These are phyloP conservation scores for Amblyopsis hoosieri DNA, from an alignment of 2,797 vertebrate genomes.

Conservation along the genomic window DNA sequence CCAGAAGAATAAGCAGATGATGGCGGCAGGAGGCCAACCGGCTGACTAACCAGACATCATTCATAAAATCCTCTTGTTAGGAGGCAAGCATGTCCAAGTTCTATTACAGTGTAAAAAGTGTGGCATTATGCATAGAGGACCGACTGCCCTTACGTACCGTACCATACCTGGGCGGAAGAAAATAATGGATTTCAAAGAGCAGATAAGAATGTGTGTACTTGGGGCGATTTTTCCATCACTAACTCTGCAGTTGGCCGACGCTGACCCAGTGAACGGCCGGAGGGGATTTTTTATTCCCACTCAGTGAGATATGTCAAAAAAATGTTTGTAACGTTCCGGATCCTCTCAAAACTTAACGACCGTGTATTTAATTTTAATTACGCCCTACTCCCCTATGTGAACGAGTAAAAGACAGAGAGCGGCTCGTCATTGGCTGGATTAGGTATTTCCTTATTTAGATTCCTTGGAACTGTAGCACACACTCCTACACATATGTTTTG, in stretches of 20 bases:
- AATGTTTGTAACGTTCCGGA: conserved; percentile 56
- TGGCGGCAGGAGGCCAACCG: conserved; percentile 30
- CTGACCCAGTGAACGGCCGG: conserved; percentile 27
- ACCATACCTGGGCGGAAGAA: conserved; percentile 6
- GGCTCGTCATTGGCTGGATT: conserved; percentile 28
- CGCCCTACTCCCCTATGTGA: conserved; percentile 27
- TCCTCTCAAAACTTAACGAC: conserved; percentile 52
- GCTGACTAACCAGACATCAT: conserved; percentile 53
- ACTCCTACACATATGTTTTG: conserved; percentile 52
- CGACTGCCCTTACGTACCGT: conserved; percentile 2
- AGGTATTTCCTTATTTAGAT: conserved; percentile 34
- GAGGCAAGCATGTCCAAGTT: conserved; percentile 39
- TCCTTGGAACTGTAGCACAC: conserved; percentile 41
- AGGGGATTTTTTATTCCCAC: conserved; percentile 17
- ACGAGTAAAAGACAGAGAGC: conserved; percentile 30
- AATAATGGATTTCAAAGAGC: conserved; percentile 45
- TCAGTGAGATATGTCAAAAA: conserved; percentile 40
- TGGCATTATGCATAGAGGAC: conserved; percentile 13
- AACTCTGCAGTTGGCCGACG: conserved; percentile 27
- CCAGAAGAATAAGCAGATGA: conserved; percentile 11
- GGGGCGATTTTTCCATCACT: conserved; percentile 36
- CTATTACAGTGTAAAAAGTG: conserved; percentile 27
- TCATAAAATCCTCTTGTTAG: conserved; percentile 60
- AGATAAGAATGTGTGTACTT: conserved; percentile 41
- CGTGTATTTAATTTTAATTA: conserved; percentile 69